Evolutionary conservation across 2,797 vertebrate genomes (phyloP).

Genomic region (Propithecus perrieri): DNA sequence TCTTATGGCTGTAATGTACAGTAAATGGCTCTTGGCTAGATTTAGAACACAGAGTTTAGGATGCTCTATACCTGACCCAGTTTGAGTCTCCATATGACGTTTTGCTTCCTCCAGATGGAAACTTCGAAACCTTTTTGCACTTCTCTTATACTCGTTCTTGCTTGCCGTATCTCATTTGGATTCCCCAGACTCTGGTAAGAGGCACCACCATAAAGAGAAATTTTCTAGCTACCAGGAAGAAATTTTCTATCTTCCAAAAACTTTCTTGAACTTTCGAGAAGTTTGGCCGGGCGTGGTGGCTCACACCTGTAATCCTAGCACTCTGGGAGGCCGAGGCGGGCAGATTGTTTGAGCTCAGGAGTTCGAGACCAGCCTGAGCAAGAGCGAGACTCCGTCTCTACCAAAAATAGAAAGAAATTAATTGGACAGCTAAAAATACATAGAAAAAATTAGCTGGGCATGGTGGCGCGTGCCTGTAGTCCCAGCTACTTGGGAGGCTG

Average conservation of each 20-base stretch:
- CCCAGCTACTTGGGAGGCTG: no score
- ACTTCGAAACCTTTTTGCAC: background rate
- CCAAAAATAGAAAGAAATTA: no score
- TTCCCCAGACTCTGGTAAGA: slow-evolving; percentile 33
- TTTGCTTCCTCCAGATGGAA: slow-evolving; percentile 35
- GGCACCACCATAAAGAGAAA: background rate
- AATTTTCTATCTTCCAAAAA: background rate
- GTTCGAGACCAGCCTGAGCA: no score
- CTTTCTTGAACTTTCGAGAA: slow-evolving; percentile 35
- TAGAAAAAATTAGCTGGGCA: no score
- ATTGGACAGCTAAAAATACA: no score
- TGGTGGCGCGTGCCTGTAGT: no score
- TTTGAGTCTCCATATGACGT: background rate
- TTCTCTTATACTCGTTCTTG: background rate
- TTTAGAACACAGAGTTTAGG: background rate
- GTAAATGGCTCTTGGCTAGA: background rate
- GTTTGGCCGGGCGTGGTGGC: no score
- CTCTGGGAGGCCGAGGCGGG: no score
- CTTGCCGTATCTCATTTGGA: slow-evolving; percentile 12
- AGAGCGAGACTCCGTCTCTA: no score
- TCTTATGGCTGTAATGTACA: background rate
- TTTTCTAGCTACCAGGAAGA: slow-evolving; percentile 47
- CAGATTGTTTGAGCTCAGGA: no score
- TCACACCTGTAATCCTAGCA: no score
- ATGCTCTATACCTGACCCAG: background rate